A percentile compares a stretch with the other conserved stretches of the same genome.
Evolutionary conservation across 2,888 invertebrate genomes (phyloP).

Genomic region (Lumbricus terrestris): DNA sequence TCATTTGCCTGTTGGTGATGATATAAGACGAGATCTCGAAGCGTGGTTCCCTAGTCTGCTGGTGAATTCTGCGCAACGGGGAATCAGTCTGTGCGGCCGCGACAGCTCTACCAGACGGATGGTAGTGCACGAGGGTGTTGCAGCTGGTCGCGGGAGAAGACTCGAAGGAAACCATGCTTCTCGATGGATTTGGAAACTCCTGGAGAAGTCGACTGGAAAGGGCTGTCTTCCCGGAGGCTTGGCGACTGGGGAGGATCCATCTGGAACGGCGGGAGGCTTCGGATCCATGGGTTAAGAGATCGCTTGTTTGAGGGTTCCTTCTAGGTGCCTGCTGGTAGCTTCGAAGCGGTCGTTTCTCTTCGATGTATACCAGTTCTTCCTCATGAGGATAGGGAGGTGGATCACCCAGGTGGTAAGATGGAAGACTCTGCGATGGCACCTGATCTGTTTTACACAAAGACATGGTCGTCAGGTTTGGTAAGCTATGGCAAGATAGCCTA

Average conservation of each 20-base stretch:
- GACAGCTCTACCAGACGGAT: neutral
- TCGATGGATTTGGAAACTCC: neutral
- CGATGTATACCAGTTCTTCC: neutral
- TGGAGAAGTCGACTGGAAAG: neutral
- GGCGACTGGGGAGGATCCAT: neutral
- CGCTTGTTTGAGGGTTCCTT: neutral
- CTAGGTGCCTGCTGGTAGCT: neutral
- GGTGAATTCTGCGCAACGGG: neutral
- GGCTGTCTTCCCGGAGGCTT: neutral
- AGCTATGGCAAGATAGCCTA: too few relatives aligned
- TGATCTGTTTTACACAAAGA: neutral
- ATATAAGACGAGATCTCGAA: slow-evolving; percentile 3
- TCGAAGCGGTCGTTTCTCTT: neutral
- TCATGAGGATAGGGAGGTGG: neutral
- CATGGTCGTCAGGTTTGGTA: neutral
- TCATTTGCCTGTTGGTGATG: neutral
- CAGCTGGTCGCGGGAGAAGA: neutral
- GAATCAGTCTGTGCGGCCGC: neutral
- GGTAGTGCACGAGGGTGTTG: neutral
- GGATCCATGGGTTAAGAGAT: neutral
- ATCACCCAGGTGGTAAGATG: neutral
- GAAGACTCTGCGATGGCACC: neutral
- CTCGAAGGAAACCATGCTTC: neutral
- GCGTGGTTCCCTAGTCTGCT: neutral
- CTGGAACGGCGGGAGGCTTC: neutral